Evolutionary conservation across 2,888 invertebrate species (phyloP).

Genomic region (Drosophila formosana): DNA sequence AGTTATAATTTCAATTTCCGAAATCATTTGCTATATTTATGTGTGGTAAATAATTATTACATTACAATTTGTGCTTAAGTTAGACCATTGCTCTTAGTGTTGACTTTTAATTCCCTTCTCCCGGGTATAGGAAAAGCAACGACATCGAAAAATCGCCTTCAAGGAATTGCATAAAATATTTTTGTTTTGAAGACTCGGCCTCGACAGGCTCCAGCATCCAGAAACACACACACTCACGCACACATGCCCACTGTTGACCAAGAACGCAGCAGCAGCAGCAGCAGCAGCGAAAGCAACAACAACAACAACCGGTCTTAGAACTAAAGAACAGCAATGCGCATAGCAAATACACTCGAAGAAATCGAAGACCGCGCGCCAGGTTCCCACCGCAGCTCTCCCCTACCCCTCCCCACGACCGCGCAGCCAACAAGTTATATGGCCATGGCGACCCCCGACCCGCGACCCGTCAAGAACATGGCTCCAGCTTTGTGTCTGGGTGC

Average conservation of each 20-base stretch:
- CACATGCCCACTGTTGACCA: conserved; percentile 56
- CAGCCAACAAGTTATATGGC: conserved; percentile 67
- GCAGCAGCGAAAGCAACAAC: conserved; percentile 59
- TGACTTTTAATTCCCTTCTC: background rate
- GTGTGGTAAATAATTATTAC: too few relatives aligned
- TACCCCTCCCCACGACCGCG: conserved; percentile 1
- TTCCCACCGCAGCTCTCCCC: conserved; percentile 40
- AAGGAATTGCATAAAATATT: conserved; percentile 81
- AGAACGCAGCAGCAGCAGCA: conserved; percentile 64
- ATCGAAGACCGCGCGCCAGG: conserved; percentile 53
- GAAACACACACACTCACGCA: conserved; percentile 19
- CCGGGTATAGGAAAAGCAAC: conserved; percentile 18
- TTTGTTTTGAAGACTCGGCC: conserved; percentile 73
- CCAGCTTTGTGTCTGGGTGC: conserved; percentile 38
- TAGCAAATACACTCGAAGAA: conserved; percentile 73
- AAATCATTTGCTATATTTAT: too few relatives aligned
- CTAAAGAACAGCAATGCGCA: conserved; percentile 42
- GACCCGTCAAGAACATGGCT: conserved; percentile 65
- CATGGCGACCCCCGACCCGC: conserved; percentile 60
- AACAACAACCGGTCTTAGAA: conserved; percentile 73
- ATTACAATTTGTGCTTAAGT: too few relatives aligned
- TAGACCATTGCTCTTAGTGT: too few relatives aligned
- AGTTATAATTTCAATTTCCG: too few relatives aligned
- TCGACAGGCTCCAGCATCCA: conserved; percentile 65
- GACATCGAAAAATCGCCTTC: conserved; percentile 69